Percentiles rank a stretch among this genome's conserved stretches.
Conservation (phyloP, 2,888 invertebrate genomes). For the Tachystola acroxantha region DNA sequence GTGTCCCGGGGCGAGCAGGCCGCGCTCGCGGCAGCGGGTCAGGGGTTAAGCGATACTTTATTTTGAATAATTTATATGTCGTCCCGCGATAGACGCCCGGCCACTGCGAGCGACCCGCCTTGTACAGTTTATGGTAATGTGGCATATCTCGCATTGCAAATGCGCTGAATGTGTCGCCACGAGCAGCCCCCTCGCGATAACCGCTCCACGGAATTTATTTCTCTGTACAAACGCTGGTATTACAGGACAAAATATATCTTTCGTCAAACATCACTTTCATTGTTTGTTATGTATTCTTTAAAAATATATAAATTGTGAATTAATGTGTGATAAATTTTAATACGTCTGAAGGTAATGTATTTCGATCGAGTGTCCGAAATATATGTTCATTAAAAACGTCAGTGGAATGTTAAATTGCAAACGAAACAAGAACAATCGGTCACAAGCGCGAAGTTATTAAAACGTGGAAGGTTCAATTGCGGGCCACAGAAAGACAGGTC, state of each 20-base stretch:
- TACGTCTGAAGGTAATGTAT: slow-evolving; percentile 7
- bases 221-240: slow-evolving; percentile 1
- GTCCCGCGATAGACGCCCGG: slow-evolving; percentile 67
- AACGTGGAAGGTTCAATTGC: slow-evolving; percentile 48
- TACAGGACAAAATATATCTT: background rate
- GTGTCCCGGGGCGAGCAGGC: slow-evolving; percentile 10
- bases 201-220: slow-evolving; percentile 8
- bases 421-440: slow-evolving; percentile 58
- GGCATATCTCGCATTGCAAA: slow-evolving; percentile 76
- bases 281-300: too few species aligned
- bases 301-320: background rate
- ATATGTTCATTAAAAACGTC: slow-evolving; percentile 27
- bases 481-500: slow-evolving; percentile 48
- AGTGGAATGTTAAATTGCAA: slow-evolving; percentile 35
- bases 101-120: slow-evolving; percentile 72
- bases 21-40: slow-evolving; percentile 41
- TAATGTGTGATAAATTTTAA: slow-evolving; percentile 11
- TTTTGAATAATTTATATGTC: slow-evolving; percentile 79
- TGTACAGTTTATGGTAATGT: slow-evolving; percentile 76
- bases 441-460: slow-evolving; percentile 57
- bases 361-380: slow-evolving; percentile 13
- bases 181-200: slow-evolving; percentile 49
- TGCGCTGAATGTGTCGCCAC: slow-evolving; percentile 72
- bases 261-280: background rate
- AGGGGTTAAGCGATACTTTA: slow-evolving; percentile 77